Base-by-base conservation (phyloP, 92 coral and sea anemone species). In the Nematostella vectensis region DNA sequence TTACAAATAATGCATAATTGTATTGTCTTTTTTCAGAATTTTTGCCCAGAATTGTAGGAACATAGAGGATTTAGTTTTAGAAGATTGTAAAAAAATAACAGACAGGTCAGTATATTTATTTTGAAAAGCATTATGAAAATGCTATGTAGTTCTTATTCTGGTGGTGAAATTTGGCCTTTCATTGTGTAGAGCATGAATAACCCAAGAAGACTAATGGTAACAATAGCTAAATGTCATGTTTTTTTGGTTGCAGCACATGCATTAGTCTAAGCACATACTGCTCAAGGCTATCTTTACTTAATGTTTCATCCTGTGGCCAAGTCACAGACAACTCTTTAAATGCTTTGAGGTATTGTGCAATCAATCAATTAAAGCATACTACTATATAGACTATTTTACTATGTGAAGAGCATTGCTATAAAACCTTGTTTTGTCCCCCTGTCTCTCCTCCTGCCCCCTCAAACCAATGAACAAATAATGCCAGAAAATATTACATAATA, bases 281-380 rank as follows among this genome's bases (percentile, higher is more conserved):
- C 56, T 54, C 80, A 61, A 77, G 83, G 50, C 68, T 91, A 42
- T 76, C 74, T 37, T 67, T 68, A 62, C 69, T 91, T 67, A 93
- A 87, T 64, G 69, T 91, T 31, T 86, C 98, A 3, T 91, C 98
- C 6, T 91, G 98, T 69, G 76, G 83, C 49, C 96, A 91, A 70
- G 72, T 91, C 50, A 81, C 98, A 50, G 98, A 91, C 55, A 82
- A 82, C 83, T 83, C 96, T n/a, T 79, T 88, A 49, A 83, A 72
- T 61, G 96, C 96, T 11, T 67, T 91, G 55, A 85, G 97, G 97
- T 89, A n/a, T n/a, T n/a, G n/a, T n/a, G n/a, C n/a, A n/a, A n/a
- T n/a, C n/a, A n/a, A n/a, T n/a, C n/a, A n/a, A n/a, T n/a, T n/a
- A 56, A 65, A 71, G 29, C 27, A 36, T 36, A 16, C 0, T 8